These are phyloP conservation scores for Patella caerulea DNA, from an alignment of 2,888 invertebrate genomes.

Conservation along the genomic window DNA sequence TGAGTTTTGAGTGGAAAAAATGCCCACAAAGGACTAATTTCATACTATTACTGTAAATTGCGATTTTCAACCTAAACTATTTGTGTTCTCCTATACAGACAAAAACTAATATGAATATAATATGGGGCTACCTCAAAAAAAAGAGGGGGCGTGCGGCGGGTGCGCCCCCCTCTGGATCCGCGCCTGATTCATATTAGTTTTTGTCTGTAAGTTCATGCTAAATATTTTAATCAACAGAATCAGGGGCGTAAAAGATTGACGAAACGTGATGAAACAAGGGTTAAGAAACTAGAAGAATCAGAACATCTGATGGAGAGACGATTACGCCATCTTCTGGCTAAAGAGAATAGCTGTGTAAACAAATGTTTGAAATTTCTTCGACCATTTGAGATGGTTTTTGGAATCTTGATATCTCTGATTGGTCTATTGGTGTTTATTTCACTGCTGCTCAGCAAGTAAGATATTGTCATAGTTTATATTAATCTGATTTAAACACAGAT, in stretches of 20 bases:
- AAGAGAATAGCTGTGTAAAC: slow-evolving; percentile 59
- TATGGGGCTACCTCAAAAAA: too few relatives aligned
- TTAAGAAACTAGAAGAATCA: slow-evolving; percentile 68
- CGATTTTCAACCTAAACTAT: too few relatives aligned
- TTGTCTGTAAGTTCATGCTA: too few relatives aligned
- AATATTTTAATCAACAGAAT: slow-evolving; percentile 46
- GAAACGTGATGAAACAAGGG: slow-evolving; percentile 50
- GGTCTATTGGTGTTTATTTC: slow-evolving; percentile 70
- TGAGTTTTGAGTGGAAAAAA: too few relatives aligned
- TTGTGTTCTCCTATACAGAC: too few relatives aligned
- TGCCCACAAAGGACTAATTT: too few relatives aligned
- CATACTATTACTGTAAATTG: too few relatives aligned
- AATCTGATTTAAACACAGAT: too few relatives aligned
- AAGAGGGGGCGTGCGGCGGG: too few relatives aligned
- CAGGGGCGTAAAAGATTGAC: slow-evolving; percentile 45
- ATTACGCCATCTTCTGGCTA: slow-evolving; percentile 62
- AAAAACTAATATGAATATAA: too few relatives aligned
- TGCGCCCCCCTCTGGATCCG: too few relatives aligned
- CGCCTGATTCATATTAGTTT: neutral
- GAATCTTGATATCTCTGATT: slow-evolving; percentile 63
- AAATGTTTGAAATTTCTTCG: slow-evolving; percentile 64
- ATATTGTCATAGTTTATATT: neutral
- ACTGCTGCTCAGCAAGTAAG: slow-evolving; percentile 71
- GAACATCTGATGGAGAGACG: slow-evolving; percentile 64
- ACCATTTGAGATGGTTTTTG: slow-evolving; percentile 70